A percentile compares a stretch with the other conserved stretches of the same genome.
Evolutionary conservation across 2,888 invertebrate genomes (phyloP).

Genomic region (Merodon equestris): DNA sequence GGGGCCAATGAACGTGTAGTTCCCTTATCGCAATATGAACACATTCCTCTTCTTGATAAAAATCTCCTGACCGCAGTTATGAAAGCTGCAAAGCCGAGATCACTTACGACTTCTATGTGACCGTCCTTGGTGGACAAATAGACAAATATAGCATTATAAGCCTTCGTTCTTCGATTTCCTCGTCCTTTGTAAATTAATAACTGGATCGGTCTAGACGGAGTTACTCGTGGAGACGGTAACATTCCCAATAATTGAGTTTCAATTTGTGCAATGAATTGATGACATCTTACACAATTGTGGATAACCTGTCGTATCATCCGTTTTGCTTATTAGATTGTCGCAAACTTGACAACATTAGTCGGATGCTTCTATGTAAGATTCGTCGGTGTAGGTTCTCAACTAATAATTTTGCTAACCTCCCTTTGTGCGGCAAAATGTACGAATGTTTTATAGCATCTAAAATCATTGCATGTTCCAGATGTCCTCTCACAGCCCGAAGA

Average conservation of each 20-base stretch:
- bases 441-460: conserved; percentile 32
- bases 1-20: conserved; percentile 50
- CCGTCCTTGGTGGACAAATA: conserved; percentile 16
- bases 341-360: neutral
- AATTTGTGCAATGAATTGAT: neutral
- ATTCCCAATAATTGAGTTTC: conserved; percentile 3
- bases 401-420: conserved; percentile 13
- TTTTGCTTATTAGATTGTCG: conserved; percentile 16
- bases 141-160: conserved; percentile 6
- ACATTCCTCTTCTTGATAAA: conserved; percentile 8
- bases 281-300: conserved; percentile 4
- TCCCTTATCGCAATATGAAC: conserved; percentile 14
- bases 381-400: neutral
- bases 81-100: conserved; percentile 12
- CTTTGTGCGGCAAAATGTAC: conserved; percentile 22
- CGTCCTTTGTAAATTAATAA: conserved; percentile 6
- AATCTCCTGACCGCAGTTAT: conserved; percentile 19
- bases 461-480: conserved; percentile 59
- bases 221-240: conserved; percentile 5
- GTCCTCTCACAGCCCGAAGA: conserved; percentile 70
- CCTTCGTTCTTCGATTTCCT: conserved; percentile 12
- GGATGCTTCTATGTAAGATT: conserved; percentile 8
- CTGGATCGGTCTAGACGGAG: conserved; percentile 17
- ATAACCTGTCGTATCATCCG: conserved; percentile 12
- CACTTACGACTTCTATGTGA: conserved; percentile 18